Evolutionary conservation across 2,113 vertebrate genomes (phyloP).

Genomic region (Mastomys coucha): DNA sequence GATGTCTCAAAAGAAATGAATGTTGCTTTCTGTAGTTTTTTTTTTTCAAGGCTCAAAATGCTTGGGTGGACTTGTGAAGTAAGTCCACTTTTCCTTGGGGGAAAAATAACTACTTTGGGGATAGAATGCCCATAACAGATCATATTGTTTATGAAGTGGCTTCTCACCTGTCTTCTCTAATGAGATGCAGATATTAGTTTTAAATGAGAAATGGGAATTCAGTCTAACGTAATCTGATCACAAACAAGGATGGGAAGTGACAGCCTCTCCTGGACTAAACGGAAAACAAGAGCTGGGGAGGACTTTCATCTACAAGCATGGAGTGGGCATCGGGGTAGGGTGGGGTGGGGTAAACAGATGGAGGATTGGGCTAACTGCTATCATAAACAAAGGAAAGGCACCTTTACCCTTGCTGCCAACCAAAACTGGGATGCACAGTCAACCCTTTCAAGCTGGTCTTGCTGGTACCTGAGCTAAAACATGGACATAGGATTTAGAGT

Average conservation of each 20-base stretch:
- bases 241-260: not conserved
- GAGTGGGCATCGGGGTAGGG: rapidly evolving
- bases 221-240: not conserved
- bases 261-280: not conserved
- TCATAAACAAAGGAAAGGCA: not conserved
- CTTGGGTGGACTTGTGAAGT: not conserved
- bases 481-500: not conserved
- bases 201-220: constrained; percentile 2
- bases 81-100: not conserved
- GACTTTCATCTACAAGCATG: not conserved
- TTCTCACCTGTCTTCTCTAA: not conserved
- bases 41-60: not conserved
- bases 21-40: not conserved
- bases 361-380: not conserved
- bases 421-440: not conserved
- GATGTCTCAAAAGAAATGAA: not conserved
- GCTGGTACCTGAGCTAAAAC: not conserved
- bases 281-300: not conserved
- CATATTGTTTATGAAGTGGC: not conserved
- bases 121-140: not conserved
- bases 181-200: not conserved
- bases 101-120: not conserved
- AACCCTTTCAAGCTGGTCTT: constrained; percentile 26
- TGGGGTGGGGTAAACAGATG: not conserved
- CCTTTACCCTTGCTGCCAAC: constrained; percentile 23